Evolutionary conservation across 2,113 vertebrate genomes (phyloP).

Genomic region (Stomatorhinus ivindoensis): DNA sequence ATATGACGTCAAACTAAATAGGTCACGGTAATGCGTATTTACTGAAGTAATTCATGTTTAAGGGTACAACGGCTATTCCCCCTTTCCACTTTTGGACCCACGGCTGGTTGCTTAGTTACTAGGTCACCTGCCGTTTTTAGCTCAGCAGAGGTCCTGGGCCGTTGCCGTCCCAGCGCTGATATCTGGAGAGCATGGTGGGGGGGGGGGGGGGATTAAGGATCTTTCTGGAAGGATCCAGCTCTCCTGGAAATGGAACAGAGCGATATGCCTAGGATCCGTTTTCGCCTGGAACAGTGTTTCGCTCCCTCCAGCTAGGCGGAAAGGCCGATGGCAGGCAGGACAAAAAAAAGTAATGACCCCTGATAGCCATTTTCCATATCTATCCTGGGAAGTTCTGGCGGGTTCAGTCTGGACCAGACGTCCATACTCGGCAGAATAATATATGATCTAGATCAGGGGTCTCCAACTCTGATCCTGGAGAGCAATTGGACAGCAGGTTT

Average conservation of each 20-base stretch:
- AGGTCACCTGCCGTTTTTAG: slow-evolving; percentile 3
- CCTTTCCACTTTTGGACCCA: not conserved
- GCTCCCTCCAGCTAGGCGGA: not conserved
- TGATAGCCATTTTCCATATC: not conserved
- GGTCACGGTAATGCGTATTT: slow-evolving; percentile 1
- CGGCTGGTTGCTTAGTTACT: not conserved
- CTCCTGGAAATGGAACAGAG: not conserved
- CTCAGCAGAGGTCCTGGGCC: not conserved
- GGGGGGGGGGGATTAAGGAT: not conserved
- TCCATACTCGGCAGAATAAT: not conserved
- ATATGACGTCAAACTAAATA: not conserved
- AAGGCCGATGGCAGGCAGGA: not conserved
- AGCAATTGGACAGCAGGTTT: no score
- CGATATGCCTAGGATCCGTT: not conserved
- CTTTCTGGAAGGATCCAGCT: not conserved
- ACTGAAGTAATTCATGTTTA: not conserved
- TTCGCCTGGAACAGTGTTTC: not conserved
- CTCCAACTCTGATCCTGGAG: no score
- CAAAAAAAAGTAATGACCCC: not conserved
- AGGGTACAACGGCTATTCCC: not conserved
- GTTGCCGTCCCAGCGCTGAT: not conserved
- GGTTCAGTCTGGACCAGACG: not conserved
- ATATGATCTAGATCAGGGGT: not conserved
- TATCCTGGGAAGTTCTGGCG: not conserved
- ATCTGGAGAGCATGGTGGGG: not conserved